These are phyloP conservation scores for Hydrophis major DNA, from an alignment of 2,797 vertebrate genomes.

Conservation along the genomic window DNA sequence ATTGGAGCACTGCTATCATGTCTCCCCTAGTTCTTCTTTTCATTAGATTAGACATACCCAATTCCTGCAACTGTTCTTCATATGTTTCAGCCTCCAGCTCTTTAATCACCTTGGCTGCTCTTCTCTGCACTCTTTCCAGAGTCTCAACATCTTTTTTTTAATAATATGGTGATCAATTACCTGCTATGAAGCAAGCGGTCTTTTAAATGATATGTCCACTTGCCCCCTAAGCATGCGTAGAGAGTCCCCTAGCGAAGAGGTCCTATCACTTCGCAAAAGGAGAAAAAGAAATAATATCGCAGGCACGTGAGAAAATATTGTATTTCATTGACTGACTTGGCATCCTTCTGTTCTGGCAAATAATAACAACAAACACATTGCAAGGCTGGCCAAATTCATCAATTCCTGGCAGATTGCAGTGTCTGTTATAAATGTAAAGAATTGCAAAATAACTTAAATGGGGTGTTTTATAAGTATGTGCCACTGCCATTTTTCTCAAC, in stretches of 20 bases:
- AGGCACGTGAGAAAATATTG: no score
- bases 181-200: neutral
- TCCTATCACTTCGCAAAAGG: neutral
- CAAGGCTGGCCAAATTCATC: neutral
- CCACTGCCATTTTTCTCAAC: neutral
- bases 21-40: no score
- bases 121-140: no score
- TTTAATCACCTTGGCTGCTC: no score
- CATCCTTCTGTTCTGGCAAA: neutral
- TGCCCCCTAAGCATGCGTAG: no score
- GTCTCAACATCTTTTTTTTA: no score
- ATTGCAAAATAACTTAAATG: neutral
- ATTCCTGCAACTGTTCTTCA: accelerated
- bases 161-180: no score
- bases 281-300: neutral
- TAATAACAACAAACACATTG: neutral
- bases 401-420: neutral
- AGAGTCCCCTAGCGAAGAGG: neutral
- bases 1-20: no score
- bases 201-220: neutral
- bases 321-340: neutral
- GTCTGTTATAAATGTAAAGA: neutral
- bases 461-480: neutral
- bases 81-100: no score
- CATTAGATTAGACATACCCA: accelerated